Conservation (phyloP, 2,797 vertebrate genomes). For the Myotis findleyi region DNA sequence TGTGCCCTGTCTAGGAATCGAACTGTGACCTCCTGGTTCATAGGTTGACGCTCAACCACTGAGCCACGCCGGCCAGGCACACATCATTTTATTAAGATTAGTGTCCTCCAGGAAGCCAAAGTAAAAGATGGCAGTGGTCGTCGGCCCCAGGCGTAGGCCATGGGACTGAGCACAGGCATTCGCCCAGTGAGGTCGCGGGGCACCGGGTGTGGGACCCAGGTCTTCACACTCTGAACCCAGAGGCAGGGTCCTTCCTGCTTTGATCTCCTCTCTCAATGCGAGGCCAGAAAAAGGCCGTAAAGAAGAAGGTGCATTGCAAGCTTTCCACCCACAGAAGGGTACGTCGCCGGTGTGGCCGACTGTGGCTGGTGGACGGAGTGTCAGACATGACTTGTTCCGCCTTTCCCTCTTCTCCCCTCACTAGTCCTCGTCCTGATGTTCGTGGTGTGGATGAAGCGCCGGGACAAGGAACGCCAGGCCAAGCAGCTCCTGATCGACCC, state of each 20-base stretch:
- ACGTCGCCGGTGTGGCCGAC: background rate
- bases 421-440: slow-evolving; percentile 97
- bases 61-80: no score
- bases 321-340: background rate
- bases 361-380: background rate
- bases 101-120: background rate
- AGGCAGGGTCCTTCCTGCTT: rapidly evolving
- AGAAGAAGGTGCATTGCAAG: background rate
- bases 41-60: no score
- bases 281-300: background rate
- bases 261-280: background rate
- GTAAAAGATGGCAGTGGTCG: background rate
- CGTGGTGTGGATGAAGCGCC: slow-evolving; percentile 98
- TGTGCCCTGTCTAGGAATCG: no score
- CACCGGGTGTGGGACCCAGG: background rate
- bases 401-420: slow-evolving; percentile 41
- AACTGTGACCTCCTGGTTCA: no score
- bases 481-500: slow-evolving; percentile 98
- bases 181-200: background rate
- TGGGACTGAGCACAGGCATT: background rate
- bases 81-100: background rate
- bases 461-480: slow-evolving; percentile 96
- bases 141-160: background rate
- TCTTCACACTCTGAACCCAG: background rate
- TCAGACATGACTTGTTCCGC: background rate